Conservation (phyloP, 2,888 invertebrate species). For the Mongoloraphidia duomilia region DNA sequence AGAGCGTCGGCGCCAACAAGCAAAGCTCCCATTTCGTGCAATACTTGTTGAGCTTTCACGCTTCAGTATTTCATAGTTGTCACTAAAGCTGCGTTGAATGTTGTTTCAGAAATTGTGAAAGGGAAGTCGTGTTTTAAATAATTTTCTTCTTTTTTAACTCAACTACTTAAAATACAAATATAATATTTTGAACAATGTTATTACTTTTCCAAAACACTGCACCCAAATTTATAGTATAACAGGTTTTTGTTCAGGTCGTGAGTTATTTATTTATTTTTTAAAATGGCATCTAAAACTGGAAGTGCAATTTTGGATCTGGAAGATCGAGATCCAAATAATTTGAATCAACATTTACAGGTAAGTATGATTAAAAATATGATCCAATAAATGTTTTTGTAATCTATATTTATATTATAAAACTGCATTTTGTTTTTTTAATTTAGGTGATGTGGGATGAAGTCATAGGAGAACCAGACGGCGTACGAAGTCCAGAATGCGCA, state of each 20-base stretch:
- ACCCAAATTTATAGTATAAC: too few relatives aligned
- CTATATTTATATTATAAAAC: not conserved
- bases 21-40: too few relatives aligned
- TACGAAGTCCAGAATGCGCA: slow-evolving; percentile 53
- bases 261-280: not conserved
- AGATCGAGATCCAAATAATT: slow-evolving; percentile 53
- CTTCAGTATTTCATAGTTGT: too few relatives aligned
- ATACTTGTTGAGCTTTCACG: too few relatives aligned
- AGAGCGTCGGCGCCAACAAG: too few relatives aligned
- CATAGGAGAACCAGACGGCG: slow-evolving; percentile 54
- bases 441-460: slow-evolving; percentile 59
- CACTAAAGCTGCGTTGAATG: too few relatives aligned
- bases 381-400: not conserved
- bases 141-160: too few relatives aligned
- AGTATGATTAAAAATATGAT: slow-evolving; percentile 6
- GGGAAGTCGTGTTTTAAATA: too few relatives aligned
- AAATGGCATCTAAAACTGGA: slow-evolving; percentile 28
- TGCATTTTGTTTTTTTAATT: slow-evolving; percentile 4
- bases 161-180: too few relatives aligned
- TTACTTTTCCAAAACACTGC: too few relatives aligned
- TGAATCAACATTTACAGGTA: slow-evolving; percentile 59
- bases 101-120: too few relatives aligned
- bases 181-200: too few relatives aligned
- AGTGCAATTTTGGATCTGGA: slow-evolving; percentile 38
- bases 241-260: not conserved